Percentiles rank a stretch among this genome's conserved stretches.
Conservation (phyloP, 2,888 invertebrate genomes). For the Oegoconia quadripuncta region DNA sequence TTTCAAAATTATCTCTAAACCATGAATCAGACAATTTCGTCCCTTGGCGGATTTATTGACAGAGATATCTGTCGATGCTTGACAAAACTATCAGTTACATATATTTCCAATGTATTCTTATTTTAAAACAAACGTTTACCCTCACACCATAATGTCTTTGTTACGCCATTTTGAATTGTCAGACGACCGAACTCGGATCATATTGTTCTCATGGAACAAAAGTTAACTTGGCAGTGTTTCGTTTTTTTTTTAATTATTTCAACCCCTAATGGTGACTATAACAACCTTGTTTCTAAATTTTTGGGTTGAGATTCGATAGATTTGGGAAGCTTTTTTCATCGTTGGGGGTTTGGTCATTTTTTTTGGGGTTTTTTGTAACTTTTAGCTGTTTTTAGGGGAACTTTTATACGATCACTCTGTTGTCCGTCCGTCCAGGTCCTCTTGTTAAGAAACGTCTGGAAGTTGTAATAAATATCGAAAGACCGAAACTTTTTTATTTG, state of each 20-base stretch:
- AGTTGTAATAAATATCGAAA: no score
- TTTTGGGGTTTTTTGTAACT: no score
- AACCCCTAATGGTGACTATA: slow-evolving; percentile 28
- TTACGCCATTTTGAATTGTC: no score
- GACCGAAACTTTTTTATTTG: no score
- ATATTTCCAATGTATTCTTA: slow-evolving; percentile 2
- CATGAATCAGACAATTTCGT: background rate
- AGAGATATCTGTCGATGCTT: slow-evolving; percentile 11
- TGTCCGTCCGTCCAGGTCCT: no score
- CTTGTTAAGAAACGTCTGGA: no score
- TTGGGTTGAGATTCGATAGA: slow-evolving; percentile 17
- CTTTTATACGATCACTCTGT: no score
- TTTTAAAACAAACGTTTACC: background rate
- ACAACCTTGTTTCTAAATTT: slow-evolving; percentile 23
- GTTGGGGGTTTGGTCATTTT: background rate
- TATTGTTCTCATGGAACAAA: no score
- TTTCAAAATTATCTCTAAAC: background rate
- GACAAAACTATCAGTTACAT: slow-evolving; percentile 16
- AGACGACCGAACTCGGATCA: no score
- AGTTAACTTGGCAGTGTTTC: no score
- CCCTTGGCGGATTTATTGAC: slow-evolving; percentile 6
- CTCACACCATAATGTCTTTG: no score
- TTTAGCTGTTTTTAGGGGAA: no score
- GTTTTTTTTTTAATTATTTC: slow-evolving; percentile 27
- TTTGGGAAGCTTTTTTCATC: slow-evolving; percentile 12